Percentiles rank a stretch among this genome's conserved stretches.
Evolutionary conservation across 1,140 invertebrate genomes (phyloP).

Genomic region (Anthonomus grandis): DNA sequence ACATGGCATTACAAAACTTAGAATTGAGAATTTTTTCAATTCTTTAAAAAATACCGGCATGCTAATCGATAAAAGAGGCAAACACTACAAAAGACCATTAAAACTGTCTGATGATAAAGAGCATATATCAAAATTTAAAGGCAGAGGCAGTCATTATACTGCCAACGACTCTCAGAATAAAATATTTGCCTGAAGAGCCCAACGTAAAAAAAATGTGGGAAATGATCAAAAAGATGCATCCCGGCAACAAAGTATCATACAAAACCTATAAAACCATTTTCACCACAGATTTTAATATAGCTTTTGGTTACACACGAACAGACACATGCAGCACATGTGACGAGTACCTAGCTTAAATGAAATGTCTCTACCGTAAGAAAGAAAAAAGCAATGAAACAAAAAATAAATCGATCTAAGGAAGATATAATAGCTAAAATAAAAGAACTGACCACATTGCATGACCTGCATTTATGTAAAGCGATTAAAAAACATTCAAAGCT

Average conservation of each 20-base stretch:
- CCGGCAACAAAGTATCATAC: neutral
- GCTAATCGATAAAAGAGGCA: too few species aligned
- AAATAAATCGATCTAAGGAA: neutral
- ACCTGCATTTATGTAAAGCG: too few species aligned
- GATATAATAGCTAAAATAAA: too few species aligned
- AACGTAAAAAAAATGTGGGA: conserved; percentile 1
- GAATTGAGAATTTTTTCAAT: neutral
- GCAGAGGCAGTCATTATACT: neutral
- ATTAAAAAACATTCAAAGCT: conserved; percentile 2
- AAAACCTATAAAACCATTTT: conserved; percentile 3
- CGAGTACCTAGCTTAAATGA: too few species aligned
- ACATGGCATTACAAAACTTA: too few species aligned
- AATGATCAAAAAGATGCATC: conserved; percentile 2
- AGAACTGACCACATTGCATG: too few species aligned
- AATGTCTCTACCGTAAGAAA: neutral
- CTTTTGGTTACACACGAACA: too few species aligned
- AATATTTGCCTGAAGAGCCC: too few species aligned
- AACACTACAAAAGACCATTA: too few species aligned
- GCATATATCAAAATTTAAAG: neutral
- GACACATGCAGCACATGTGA: neutral
- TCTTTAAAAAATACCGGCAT: too few species aligned
- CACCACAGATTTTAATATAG: too few species aligned
- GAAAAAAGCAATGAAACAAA: neutral
- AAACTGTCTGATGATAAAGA: neutral
- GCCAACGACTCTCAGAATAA: neutral